Evolutionary conservation across 2,113 vertebrate genomes (phyloP), one percentile per base, ranked within the genome.

Genomic region (Laticauda colubrina): DNA sequence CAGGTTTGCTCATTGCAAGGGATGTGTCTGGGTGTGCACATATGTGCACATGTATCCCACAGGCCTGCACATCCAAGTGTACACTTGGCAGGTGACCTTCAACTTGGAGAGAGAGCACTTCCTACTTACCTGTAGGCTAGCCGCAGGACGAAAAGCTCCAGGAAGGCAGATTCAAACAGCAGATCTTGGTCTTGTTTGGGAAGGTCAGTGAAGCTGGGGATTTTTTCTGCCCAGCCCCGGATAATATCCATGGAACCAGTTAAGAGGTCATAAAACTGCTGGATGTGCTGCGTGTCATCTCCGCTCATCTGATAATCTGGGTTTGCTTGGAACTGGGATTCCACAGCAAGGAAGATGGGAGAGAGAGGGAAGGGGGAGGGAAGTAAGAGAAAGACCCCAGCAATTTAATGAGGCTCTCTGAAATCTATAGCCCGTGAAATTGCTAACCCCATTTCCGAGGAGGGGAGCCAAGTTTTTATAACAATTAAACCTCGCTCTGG

Each of bases 211-310:
- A 99, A 99, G 69, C 99, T 98, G 0, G 99, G 99, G 75, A 99
- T 99, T 96, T 99, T 99, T 93, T 99, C 99, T 0, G 99, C 99
- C 99, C 99, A 99, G 7, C 98, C 98, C 90, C 99, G 98, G 97
- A 99, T 99, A 97, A 99, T 99, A 98, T 99, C 99, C 99, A 99
- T 99, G 98, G 99, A 99, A 96, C 99, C 99, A 93, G 99, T 99
- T 94, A 99, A 96, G 88, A 99, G 99, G 96, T 99, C 99, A 55
- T 99, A 99, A 98, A 99, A 99, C 97, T 99, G 99, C 97, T 99
- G 99, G 97, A 99, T 99, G 95, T 99, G 99, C 96, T 99, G 99
- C 59, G 99, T 99, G 98, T 99, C 99, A 94, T 99, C 99, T 92
- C 99, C 99, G 95, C 98, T 98, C 98, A 99, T 98, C 98, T 99